phyloP scores from a whole-genome alignment of 2,113 vertebrate species.

The Crocuta crocuta region DNA sequence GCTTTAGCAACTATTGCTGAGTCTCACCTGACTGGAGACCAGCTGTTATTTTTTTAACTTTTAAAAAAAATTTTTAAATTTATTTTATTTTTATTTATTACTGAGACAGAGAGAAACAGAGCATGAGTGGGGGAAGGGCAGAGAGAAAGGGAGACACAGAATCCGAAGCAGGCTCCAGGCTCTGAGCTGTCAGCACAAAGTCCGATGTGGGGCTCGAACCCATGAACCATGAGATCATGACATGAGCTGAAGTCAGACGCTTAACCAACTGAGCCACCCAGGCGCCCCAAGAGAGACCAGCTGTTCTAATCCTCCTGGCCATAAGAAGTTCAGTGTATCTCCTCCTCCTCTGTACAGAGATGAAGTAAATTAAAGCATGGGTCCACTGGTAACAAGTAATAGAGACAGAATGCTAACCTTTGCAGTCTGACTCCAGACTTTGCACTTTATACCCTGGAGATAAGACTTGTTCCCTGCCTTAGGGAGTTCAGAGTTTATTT shows the following conservation, averaged over 20 bases:
- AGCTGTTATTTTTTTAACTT: not conserved
- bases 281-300: not conserved
- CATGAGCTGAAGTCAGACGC: too few relatives aligned
- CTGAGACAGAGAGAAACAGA: too few relatives aligned
- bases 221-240: too few relatives aligned
- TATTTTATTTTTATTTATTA: too few relatives aligned
- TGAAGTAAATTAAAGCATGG: not conserved
- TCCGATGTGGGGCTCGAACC: too few relatives aligned
- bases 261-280: too few relatives aligned
- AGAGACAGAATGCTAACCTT: not conserved
- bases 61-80: too few relatives aligned
- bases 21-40: conserved; percentile 7
- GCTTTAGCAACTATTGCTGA: not conserved
- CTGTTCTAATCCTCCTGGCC: not conserved
- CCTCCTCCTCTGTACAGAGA: not conserved
- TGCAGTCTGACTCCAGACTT: not conserved
- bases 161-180: too few relatives aligned
- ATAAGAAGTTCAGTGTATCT: not conserved
- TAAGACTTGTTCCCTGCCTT: not conserved
- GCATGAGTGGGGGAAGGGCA: too few relatives aligned
- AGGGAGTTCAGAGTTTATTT: conserved; percentile 11
- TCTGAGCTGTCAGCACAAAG: too few relatives aligned
- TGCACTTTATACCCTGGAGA: not conserved
- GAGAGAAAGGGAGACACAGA: too few relatives aligned
- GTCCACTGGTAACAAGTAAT: not conserved